Evolutionary conservation across 2,113 vertebrate genomes (phyloP), one percentile per base, ranked within the genome.

Genomic region (Anhinga rufa): DNA sequence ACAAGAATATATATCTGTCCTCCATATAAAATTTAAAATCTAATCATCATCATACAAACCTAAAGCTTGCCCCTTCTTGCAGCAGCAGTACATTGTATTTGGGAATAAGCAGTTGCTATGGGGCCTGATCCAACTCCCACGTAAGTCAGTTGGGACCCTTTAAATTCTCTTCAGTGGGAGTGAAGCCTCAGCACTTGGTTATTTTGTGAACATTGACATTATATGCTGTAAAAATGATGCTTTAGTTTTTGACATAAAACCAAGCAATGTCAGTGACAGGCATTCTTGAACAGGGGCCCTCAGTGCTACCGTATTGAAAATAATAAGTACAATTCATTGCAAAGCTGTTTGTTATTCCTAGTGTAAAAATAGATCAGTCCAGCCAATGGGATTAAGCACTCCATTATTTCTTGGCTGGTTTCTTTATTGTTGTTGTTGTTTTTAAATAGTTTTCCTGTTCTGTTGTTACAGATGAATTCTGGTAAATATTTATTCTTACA

Each of bases 401-500:
- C 79, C 40, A 48, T 92, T 91, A 54, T 93, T 88, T 92, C 72
- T 93, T 95, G 57, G 22, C 79, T 69, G 38, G 4, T 79, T 86
- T 75, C 46, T 87, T 95, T 92, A 48, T 91, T 82, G 61, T 91
- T 96, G 96, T 94, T 95, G 64, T 96, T 80, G 57, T 88, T 92
- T 96, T 95, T 48, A 93, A 92, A 93, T 82, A 80, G 75, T 34
- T 96, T 96, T 94, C 97, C 94, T 97, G 90, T 89, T 94, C 93
- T 93, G 92, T 88, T 97, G 65, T 91, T 91, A 69, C 92, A 95
- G 86, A 96, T 93, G 81, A 96, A 58, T 96, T 96, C 92, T 90
- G 57, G 72, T 93, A 97, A 97, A 96, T 97, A 95, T 97, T 97
- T 96, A 88, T 86, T 40, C 83, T 88, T 91, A 65, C 78, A 71